Evolutionary conservation across 2,888 invertebrate species (phyloP).

Genomic region (Netelia inedita): DNA sequence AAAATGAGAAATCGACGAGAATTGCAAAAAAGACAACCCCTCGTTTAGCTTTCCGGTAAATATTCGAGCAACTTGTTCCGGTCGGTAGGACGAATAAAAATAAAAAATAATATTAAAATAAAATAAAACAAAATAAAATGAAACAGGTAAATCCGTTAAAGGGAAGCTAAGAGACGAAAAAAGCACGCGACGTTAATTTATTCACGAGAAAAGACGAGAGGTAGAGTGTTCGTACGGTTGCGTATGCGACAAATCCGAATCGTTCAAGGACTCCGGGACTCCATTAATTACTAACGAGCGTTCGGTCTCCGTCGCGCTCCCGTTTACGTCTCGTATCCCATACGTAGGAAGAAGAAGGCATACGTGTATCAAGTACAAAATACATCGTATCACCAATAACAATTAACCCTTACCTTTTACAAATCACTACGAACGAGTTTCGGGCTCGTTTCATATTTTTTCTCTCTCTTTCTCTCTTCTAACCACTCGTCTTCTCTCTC

Average conservation of each 20-base stretch:
- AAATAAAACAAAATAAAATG: neutral
- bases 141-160: neutral
- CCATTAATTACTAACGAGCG: neutral
- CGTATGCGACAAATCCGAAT: neutral
- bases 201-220: neutral
- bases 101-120: neutral
- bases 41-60: conserved; percentile 60
- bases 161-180: neutral
- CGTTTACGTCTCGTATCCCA: neutral
- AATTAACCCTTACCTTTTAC: conserved; percentile 68
- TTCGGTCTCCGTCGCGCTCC: neutral
- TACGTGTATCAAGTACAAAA: conserved; percentile 54
- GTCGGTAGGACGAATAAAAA: conserved; percentile 13
- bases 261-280: neutral
- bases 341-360: conserved; percentile 34
- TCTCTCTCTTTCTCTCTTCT: conserved; percentile 22
- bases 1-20: conserved; percentile 43
- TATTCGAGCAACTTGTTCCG: conserved; percentile 27
- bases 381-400: conserved; percentile 59
- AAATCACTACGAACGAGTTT: conserved; percentile 62
- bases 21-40: conserved; percentile 24
- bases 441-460: conserved; percentile 15
- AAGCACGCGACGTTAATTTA: neutral
- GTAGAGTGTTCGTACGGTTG: no score
- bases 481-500: neutral